Conservation (phyloP, 2,797 vertebrate genomes). For the Leptodactylus fallax region DNA sequence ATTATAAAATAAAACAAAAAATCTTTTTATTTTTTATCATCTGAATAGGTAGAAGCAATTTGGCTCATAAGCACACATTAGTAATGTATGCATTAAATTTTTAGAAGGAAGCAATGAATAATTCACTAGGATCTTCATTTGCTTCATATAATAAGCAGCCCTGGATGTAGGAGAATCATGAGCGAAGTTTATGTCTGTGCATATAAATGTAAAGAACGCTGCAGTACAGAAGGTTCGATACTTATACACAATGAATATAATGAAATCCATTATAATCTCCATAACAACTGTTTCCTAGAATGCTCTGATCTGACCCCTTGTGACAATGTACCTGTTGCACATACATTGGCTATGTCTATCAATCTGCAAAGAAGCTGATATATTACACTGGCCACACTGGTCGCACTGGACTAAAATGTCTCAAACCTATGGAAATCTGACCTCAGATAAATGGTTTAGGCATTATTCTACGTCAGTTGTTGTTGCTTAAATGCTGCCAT, state of each 20-base stretch:
- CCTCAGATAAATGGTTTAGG: too few relatives aligned
- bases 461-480: too few relatives aligned
- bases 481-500: too few relatives aligned
- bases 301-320: neutral
- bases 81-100: slow-evolving; percentile 38
- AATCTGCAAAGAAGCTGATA: neutral
- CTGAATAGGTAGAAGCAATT: neutral
- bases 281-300: neutral
- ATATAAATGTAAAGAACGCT: neutral
- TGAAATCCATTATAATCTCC: neutral
- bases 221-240: neutral
- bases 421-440: too few relatives aligned
- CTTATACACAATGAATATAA: neutral
- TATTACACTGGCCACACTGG: neutral
- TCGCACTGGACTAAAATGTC: neutral
- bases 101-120: slow-evolving; percentile 46
- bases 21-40: neutral
- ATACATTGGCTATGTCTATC: too few relatives aligned
- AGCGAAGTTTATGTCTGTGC: neutral
- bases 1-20: neutral
- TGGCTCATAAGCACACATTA: slow-evolving; percentile 24
- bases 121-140: slow-evolving; percentile 34
- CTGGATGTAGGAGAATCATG: neutral
- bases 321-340: neutral
- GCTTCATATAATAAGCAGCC: slow-evolving; percentile 4